Evolutionary conservation across 1,140 invertebrate genomes (phyloP), one percentile per base, ranked within the genome.

Genomic region (Chironomus tepperi): DNA sequence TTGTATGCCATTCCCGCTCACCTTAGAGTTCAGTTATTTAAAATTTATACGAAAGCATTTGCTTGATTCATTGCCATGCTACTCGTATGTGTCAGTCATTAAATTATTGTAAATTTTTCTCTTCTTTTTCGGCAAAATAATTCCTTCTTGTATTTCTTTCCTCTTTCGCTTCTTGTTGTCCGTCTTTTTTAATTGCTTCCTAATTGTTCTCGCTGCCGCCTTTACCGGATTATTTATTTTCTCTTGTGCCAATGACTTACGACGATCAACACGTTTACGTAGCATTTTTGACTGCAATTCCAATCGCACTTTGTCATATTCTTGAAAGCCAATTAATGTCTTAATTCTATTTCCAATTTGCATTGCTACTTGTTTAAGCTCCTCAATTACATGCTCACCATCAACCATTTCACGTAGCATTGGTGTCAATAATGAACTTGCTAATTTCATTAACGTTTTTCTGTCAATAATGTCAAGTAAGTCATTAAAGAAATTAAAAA

Each of bases 401-500:
- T 84, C 85, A 0, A 85, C 82, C 83, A 90, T 86, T 82, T 93
- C 92, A 73, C 91, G 84, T 8, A 89, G 87, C 6, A 94, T 78
- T 1, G 90, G 86, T 24, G 87, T 85, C 75, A 93, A 80, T 12
- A 93, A 82, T 73, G 86, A 82, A 2, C 83, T 79, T 1, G 83
- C 78, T 7, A 93, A 76, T 43, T 82, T 79, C 0, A 87, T 83
- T 24, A 85, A 76, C 6, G 75, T 74, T 21, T 81, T 79, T 8
- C 77, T 77, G 6, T 85, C 85, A 10, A 92, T 79, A 64, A 87
- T 85, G 5, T 87, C 80, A 18, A 85, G 79, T 10, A 92, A 77
- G 0, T 88, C 90, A 42, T 88, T 90, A n/a, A 91, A 86, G 81
- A 89, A 93, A 76, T 90, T 90, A 75, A 93, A 92, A 16, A 90